Conservation (phyloP, 1,140 invertebrate species). For the Nymphalis io region DNA sequence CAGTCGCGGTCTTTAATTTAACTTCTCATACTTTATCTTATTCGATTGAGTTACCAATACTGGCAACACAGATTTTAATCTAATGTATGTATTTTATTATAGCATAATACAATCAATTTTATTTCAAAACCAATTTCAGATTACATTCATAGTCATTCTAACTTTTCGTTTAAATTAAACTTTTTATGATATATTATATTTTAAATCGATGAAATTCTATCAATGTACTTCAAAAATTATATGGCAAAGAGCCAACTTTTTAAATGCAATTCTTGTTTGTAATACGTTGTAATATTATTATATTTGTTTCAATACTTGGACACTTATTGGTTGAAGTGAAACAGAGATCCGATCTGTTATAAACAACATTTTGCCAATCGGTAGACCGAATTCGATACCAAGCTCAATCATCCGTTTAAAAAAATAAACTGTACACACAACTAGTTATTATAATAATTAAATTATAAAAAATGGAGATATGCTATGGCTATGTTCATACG, state of each 20-base stretch:
- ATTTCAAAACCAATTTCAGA: slow-evolving; percentile 1
- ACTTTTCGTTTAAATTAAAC: neutral
- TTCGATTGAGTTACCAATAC: too few species aligned
- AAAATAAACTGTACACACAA: too few species aligned
- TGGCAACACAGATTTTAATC: too few species aligned
- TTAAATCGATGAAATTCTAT: slow-evolving; percentile 1
- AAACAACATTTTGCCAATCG: too few species aligned
- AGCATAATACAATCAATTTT: neutral
- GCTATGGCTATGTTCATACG: too few species aligned
- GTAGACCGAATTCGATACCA: too few species aligned
- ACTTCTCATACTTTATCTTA: neutral
- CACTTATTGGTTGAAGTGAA: too few species aligned
- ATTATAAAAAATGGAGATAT: too few species aligned
- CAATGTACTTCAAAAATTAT: neutral
- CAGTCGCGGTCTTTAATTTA: too few species aligned
- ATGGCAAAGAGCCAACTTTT: neutral
- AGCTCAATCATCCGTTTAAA: too few species aligned
- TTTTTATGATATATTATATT: neutral
- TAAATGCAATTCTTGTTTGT: neutral
- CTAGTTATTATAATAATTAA: neutral
- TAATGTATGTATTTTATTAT: neutral
- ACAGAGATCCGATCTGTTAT: too few species aligned
- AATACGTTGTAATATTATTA: neutral
- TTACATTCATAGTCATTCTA: neutral
- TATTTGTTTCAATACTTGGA: neutral